A percentile compares a stretch with the other conserved stretches of the same genome.
phyloP scores from a whole-genome alignment of 2,113 vertebrate species.

The Naja naja region DNA sequence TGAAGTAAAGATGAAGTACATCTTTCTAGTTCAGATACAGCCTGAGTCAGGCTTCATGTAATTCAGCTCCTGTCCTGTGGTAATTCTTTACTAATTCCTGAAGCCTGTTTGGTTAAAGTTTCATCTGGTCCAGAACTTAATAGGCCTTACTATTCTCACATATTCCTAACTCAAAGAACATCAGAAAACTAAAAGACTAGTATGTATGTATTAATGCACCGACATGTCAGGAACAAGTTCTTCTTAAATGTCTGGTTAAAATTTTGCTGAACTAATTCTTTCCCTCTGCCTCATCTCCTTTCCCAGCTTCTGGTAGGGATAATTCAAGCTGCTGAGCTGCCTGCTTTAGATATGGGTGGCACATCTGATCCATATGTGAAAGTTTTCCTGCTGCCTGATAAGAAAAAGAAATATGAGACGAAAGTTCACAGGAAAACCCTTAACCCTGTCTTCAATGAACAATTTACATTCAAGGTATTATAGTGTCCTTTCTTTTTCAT shows the following conservation, averaged over 20 bases:
- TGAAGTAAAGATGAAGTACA: background rate
- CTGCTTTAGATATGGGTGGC: slow-evolving; percentile 83
- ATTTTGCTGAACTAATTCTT: slow-evolving; percentile 32
- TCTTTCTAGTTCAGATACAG: background rate
- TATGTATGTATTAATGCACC: background rate
- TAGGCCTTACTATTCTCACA: background rate
- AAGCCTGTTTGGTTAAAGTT: background rate
- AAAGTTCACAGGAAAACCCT: slow-evolving; percentile 84
- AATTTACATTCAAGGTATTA: slow-evolving; percentile 84
- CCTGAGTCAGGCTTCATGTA: background rate
- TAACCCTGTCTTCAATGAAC: slow-evolving; percentile 83
- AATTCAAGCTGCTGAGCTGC: slow-evolving; percentile 81
- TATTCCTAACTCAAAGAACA: background rate
- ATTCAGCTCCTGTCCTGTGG: background rate
- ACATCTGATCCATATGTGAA: slow-evolving; percentile 84
- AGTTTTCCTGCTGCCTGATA: slow-evolving; percentile 80
- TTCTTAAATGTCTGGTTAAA: slow-evolving; percentile 15
- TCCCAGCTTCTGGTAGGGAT: slow-evolving; percentile 82
- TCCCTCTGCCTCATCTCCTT: slow-evolving; percentile 4
- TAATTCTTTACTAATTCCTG: background rate
- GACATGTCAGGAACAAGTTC: background rate
- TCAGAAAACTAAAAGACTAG: background rate
- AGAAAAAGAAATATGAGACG: slow-evolving; percentile 85
- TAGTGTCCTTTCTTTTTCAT: slow-evolving; percentile 25
- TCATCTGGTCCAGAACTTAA: background rate